These are phyloP conservation scores for Lagorchestes hirsutus DNA, from an alignment of 2,797 vertebrate genomes.

Conservation along the genomic window DNA sequence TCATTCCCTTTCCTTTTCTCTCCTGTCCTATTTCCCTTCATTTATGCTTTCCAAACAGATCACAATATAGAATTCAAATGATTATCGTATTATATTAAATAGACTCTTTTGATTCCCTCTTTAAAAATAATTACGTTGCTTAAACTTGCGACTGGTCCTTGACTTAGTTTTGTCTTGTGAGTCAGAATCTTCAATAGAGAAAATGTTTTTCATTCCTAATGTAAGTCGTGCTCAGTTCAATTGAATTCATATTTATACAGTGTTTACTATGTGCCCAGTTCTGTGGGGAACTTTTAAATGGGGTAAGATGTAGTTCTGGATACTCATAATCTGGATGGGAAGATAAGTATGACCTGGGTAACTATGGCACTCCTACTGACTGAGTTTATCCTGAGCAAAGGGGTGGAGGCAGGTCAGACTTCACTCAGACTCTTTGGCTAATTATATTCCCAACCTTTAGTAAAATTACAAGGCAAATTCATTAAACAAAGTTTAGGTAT, in stretches of 20 bases:
- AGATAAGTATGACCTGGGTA: neutral
- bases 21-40: neutral
- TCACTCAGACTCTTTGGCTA: neutral
- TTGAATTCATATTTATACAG: neutral
- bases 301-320: neutral
- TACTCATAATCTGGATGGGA: neutral
- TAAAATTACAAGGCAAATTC: neutral
- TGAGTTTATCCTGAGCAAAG: neutral
- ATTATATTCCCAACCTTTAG: neutral
- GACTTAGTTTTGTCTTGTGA: neutral
- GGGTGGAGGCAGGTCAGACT: neutral
- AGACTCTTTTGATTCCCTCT: neutral
- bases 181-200: neutral
- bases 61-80: neutral
- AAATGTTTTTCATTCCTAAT: neutral
- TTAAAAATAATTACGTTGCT: neutral
- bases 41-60: neutral
- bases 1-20: neutral
- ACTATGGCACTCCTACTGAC: neutral
- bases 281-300: neutral
- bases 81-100: neutral
- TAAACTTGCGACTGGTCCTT: neutral
- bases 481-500: neutral
- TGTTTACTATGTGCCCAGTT: neutral
- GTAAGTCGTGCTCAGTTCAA: neutral